Conservation (phyloP, 2,888 invertebrate genomes). For the Corythucha ciliata region DNA sequence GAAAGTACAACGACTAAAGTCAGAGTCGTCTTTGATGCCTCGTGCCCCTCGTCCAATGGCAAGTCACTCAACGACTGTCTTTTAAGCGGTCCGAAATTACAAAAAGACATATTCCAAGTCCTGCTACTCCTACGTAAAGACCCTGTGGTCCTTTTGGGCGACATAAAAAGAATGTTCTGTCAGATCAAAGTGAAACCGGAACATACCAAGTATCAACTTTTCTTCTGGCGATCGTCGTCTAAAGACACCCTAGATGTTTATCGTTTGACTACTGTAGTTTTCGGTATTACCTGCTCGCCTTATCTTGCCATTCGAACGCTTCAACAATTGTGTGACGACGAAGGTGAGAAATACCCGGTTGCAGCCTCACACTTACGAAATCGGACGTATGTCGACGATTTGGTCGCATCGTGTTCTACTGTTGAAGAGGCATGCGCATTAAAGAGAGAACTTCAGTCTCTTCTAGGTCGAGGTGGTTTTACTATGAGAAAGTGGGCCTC, state of each 20-base stretch:
- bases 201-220: conserved; percentile 30
- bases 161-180: conserved; percentile 14
- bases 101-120: conserved; percentile 38
- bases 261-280: conserved; percentile 28
- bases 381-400: conserved; percentile 22
- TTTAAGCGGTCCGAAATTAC: conserved; percentile 37
- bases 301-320: conserved; percentile 28
- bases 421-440: conserved; percentile 8
- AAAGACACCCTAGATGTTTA: conserved; percentile 17
- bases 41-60: conserved; percentile 11
- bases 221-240: conserved; percentile 32
- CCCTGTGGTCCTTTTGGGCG: neutral
- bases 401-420: conserved; percentile 9
- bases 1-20: too few relatives aligned
- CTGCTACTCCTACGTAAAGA: neutral
- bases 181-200: conserved; percentile 22
- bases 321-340: conserved; percentile 29
- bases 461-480: conserved; percentile 21
- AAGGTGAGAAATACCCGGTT: conserved; percentile 21
- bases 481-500: conserved; percentile 19
- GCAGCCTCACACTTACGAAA: conserved; percentile 19
- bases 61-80: conserved; percentile 22
- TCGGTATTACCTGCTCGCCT: conserved; percentile 31
- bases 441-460: conserved; percentile 11
- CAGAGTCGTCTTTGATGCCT: conserved; percentile 35